A percentile compares a stretch with the other conserved stretches of the same genome.
phyloP scores from a whole-genome alignment of 2,113 vertebrate genomes.

The Rhinolophus sinicus region DNA sequence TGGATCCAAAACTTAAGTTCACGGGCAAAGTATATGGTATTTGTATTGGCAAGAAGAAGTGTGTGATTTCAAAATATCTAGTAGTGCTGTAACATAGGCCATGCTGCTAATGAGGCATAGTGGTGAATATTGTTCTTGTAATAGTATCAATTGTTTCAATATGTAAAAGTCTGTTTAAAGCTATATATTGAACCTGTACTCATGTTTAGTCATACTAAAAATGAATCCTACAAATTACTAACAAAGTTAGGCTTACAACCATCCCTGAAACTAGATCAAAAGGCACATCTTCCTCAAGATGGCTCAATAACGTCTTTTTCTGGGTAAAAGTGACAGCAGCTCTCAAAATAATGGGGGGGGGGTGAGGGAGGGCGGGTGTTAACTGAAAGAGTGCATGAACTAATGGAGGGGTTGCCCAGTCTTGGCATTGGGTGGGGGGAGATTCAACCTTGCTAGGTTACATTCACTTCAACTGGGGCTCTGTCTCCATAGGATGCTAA shows the following conservation, averaged over 20 bases:
- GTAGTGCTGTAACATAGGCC: slow-evolving; percentile 41
- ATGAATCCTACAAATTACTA: slow-evolving; percentile 38
- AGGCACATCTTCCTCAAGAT: neutral
- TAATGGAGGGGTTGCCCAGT: neutral
- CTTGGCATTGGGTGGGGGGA: neutral
- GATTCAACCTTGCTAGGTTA: neutral
- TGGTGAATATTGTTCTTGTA: slow-evolving; percentile 72
- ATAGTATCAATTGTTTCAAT: slow-evolving; percentile 75
- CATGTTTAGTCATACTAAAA: slow-evolving; percentile 48
- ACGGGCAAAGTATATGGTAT: slow-evolving; percentile 70
- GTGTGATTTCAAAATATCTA: slow-evolving; percentile 70
- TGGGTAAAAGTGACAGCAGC: neutral
- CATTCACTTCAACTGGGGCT: neutral
- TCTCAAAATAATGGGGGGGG: neutral
- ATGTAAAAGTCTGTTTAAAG: slow-evolving; percentile 68
- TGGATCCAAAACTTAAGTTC: slow-evolving; percentile 62
- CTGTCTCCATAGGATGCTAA: neutral
- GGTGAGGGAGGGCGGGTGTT: no score
- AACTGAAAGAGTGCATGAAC: neutral
- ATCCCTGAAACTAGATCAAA: slow-evolving; percentile 52
- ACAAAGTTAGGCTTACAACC: neutral
- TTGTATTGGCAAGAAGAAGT: slow-evolving; percentile 73
- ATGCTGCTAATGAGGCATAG: slow-evolving; percentile 73
- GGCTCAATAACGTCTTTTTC: neutral
- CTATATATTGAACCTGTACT: neutral